Conservation (phyloP, 2,113 vertebrate species). For the Vicugna pacos region DNA sequence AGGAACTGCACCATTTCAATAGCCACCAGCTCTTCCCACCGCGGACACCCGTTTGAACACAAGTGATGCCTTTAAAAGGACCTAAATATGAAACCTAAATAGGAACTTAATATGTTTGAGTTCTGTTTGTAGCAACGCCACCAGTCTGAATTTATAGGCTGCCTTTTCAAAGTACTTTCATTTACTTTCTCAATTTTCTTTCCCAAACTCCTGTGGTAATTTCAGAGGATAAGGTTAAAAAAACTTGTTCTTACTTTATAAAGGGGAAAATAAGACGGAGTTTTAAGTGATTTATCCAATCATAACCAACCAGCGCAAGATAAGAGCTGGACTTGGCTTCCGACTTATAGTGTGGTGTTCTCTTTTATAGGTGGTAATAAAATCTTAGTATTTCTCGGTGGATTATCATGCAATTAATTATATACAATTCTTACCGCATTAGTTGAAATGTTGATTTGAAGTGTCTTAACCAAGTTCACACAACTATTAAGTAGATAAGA, state of each 20-base stretch:
- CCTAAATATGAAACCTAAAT: neutral
- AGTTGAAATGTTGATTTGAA: conserved; percentile 51
- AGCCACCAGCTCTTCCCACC: neutral
- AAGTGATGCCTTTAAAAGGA: neutral
- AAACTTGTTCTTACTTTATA: neutral
- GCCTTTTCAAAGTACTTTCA: neutral
- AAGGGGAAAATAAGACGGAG: neutral
- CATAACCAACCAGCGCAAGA: neutral
- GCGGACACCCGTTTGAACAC: neutral
- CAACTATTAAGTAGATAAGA: neutral
- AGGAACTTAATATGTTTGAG: neutral
- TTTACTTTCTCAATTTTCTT: conserved; percentile 37
- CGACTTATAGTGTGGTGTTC: neutral
- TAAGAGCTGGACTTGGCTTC: neutral
- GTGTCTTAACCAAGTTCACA: conserved; percentile 36
- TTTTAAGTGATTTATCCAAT: conserved; percentile 10
- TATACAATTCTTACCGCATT: neutral
- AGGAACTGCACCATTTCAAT: neutral
- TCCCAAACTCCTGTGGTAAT: neutral
- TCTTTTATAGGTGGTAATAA: conserved; percentile 8
- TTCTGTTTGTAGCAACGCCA: neutral
- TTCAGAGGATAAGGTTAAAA: neutral
- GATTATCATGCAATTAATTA: neutral
- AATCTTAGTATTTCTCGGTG: neutral
- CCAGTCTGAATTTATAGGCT: neutral